Conservation (phyloP, 2,797 vertebrate species). For the Epinephelus malabaricus region DNA sequence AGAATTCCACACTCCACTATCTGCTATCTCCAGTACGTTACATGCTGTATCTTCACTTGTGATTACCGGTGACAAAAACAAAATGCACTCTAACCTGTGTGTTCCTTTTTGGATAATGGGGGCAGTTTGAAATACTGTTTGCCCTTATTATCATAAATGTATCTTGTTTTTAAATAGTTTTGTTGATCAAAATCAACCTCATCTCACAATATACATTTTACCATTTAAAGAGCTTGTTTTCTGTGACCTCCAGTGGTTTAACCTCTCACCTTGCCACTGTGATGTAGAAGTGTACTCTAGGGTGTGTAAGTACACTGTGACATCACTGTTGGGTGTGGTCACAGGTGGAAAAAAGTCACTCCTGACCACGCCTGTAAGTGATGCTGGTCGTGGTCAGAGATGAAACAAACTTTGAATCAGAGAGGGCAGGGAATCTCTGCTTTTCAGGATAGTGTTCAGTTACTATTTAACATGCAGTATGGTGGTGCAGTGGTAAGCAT, state of each 20-base stretch:
- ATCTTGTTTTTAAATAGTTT: neutral
- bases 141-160: neutral
- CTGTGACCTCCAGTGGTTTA: constrained; percentile 2
- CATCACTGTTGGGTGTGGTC: neutral
- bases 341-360: neutral
- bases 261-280: neutral
- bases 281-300: neutral
- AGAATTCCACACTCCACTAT: neutral
- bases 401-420: neutral
- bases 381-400: neutral
- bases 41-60: constrained; percentile 23
- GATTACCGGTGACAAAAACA: constrained; percentile 27
- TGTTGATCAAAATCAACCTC: neutral
- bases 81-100: constrained; percentile 3
- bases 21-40: neutral
- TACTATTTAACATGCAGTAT: neutral
- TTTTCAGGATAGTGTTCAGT: neutral
- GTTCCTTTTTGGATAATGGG: constrained; percentile 1
- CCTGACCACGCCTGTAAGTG: too few species aligned
- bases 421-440: neutral
- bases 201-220: neutral
- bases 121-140: neutral
- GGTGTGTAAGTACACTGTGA: neutral
- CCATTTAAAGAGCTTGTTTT: neutral
- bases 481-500: too few species aligned